These are phyloP conservation scores for Damaliscus lunatus DNA, from an alignment of 2,113 vertebrate genomes.

Conservation along the genomic window DNA sequence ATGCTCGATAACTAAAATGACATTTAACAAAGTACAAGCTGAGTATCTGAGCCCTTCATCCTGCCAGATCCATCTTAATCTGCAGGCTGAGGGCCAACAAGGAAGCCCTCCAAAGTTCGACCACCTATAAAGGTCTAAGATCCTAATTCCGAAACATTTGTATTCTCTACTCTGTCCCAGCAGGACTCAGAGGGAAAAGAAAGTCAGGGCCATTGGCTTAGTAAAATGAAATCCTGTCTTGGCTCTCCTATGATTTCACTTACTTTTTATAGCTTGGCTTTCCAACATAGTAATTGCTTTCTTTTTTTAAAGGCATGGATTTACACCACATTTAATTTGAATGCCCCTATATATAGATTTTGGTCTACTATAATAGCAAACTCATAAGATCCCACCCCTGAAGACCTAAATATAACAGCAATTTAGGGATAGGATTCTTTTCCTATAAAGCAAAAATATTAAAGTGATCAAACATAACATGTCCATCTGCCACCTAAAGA, in stretches of 20 bases:
- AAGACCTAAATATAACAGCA: constrained; percentile 75
- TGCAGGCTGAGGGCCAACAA: background rate
- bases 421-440: constrained; percentile 50
- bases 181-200: constrained; percentile 64
- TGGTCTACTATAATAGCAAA: constrained; percentile 78
- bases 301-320: constrained; percentile 75
- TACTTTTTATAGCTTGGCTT: constrained; percentile 78
- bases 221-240: constrained; percentile 72
- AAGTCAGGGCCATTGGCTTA: constrained; percentile 71
- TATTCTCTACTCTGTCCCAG: constrained; percentile 55
- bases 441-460: constrained; percentile 47
- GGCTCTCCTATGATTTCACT: constrained; percentile 78
- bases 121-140: background rate
- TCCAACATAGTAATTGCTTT: constrained; percentile 79
- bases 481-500: constrained; percentile 41
- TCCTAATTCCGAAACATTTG: constrained; percentile 41
- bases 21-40: background rate
- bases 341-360: constrained; percentile 78
- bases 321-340: constrained; percentile 80
- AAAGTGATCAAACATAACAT: constrained; percentile 49
- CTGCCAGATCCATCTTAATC: background rate
- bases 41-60: background rate
- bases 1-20: background rate
- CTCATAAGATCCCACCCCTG: constrained; percentile 70
- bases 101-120: background rate